A percentile compares a stretch with the other conserved stretches of the same genome.
These are phyloP conservation scores for Nasonia giraulti DNA, from an alignment of 1,140 invertebrate genomes.

Conservation along the genomic window DNA sequence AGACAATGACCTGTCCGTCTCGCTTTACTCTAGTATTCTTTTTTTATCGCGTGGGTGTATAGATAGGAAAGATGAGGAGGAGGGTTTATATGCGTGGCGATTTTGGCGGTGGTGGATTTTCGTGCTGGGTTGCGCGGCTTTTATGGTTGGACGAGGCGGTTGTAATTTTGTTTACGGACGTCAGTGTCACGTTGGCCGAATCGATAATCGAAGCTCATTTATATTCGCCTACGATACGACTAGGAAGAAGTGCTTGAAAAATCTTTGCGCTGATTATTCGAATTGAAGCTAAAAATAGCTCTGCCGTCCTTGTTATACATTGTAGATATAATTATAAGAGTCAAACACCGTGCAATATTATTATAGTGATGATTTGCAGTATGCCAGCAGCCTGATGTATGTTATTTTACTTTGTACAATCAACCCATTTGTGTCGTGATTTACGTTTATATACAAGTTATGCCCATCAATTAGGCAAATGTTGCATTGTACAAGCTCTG, in stretches of 20 bases:
- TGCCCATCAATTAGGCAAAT: not conserved
- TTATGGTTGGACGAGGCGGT: too few species aligned
- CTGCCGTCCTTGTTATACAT: not conserved
- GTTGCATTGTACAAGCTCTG: not conserved
- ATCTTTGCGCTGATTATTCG: not conserved
- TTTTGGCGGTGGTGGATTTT: not conserved
- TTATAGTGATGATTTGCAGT: slow-evolving; percentile 27
- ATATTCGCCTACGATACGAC: not conserved
- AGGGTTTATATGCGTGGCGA: not conserved
- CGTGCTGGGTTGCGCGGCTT: too few species aligned
- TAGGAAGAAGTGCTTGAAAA: slow-evolving; percentile 38
- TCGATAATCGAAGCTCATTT: not conserved
- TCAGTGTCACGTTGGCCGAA: not conserved
- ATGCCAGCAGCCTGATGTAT: not conserved
- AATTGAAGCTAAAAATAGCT: not conserved
- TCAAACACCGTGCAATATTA: slow-evolving; percentile 43
- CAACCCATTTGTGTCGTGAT: slow-evolving; percentile 13
- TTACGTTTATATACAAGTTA: not conserved
- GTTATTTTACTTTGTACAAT: not conserved
- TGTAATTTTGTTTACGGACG: not conserved
- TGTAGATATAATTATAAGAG: slow-evolving; percentile 3
- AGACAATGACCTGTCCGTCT: not conserved
- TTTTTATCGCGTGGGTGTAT: not conserved
- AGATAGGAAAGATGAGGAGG: not conserved
- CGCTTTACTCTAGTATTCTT: not conserved